A percentile compares a stretch with the other conserved stretches of the same genome.
phyloP scores from a whole-genome alignment of 2,888 invertebrate species.

The Anagyrus pseudococci region DNA sequence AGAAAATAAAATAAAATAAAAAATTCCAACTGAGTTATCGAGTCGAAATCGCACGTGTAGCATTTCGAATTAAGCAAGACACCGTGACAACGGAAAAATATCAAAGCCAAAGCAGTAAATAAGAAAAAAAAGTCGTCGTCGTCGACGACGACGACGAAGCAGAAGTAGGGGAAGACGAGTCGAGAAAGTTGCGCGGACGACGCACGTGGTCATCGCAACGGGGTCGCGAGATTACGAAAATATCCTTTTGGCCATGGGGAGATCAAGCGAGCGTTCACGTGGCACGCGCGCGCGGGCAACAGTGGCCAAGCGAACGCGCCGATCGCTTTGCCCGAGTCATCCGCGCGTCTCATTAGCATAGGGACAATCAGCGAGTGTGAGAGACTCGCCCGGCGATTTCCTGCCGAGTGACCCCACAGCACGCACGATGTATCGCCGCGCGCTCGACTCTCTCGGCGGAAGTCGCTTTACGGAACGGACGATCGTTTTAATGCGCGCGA shows the following conservation, averaged over 20 bases:
- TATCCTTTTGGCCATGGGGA: conserved; percentile 7
- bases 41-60: too few relatives aligned
- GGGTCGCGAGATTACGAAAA: conserved; percentile 31
- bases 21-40: too few relatives aligned
- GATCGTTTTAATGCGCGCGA: conserved; percentile 42
- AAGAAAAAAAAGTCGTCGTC: conserved; percentile 12
- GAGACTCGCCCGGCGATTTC: conserved; percentile 58
- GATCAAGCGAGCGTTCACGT: not conserved
- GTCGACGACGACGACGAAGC: too few relatives aligned
- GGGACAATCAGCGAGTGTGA: conserved; percentile 58
- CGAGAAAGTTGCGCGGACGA: too few relatives aligned
- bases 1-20: too few relatives aligned
- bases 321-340: too few relatives aligned
- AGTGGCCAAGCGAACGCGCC: too few relatives aligned
- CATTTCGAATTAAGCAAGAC: too few relatives aligned
- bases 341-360: conserved; percentile 53
- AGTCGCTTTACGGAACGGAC: conserved; percentile 55
- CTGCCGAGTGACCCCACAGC: conserved; percentile 57
- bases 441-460: conserved; percentile 49
- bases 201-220: too few relatives aligned
- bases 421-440: not conserved
- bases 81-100: too few relatives aligned
- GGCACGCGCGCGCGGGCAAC: conserved; percentile 30
- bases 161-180: too few relatives aligned
- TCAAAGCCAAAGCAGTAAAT: too few relatives aligned